These are phyloP conservation scores for Psilopogon haemacephalus DNA, from an alignment of 2,113 vertebrate genomes.

Conservation along the genomic window DNA sequence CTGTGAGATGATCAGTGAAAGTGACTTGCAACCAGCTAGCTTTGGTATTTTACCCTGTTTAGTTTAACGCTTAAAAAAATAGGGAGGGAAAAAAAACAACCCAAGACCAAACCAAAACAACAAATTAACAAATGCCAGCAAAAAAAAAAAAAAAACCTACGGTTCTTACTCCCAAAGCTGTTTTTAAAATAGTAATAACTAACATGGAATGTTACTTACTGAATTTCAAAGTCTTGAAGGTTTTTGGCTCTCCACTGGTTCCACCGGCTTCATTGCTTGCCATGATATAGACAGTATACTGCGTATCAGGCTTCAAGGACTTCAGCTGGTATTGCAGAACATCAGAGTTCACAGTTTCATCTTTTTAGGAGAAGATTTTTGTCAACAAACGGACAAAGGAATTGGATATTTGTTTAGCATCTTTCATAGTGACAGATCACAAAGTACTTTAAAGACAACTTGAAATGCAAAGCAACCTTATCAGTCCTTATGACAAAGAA, in stretches of 20 bases:
- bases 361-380: conserved; percentile 68
- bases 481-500: not conserved
- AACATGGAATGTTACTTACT: conserved; percentile 73
- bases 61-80: not conserved
- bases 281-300: conserved; percentile 75
- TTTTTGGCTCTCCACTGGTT: conserved; percentile 31
- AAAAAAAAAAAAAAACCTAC: not conserved
- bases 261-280: conserved; percentile 76
- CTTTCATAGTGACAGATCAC: not conserved
- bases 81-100: no score
- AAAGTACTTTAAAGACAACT: not conserved
- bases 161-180: not conserved
- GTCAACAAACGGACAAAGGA: not conserved
- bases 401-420: not conserved
- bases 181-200: not conserved
- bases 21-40: not conserved
- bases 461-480: not conserved
- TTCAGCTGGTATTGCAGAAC: conserved; percentile 60
- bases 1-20: not conserved
- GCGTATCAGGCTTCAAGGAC: conserved; percentile 72
- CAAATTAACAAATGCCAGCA: not conserved
- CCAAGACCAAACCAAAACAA: no score
- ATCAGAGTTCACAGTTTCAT: conserved; percentile 66
- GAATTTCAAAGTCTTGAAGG: conserved; percentile 78
- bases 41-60: not conserved